phyloP scores from a whole-genome alignment of 1,140 invertebrate species.

The Hormaphis cornu region DNA sequence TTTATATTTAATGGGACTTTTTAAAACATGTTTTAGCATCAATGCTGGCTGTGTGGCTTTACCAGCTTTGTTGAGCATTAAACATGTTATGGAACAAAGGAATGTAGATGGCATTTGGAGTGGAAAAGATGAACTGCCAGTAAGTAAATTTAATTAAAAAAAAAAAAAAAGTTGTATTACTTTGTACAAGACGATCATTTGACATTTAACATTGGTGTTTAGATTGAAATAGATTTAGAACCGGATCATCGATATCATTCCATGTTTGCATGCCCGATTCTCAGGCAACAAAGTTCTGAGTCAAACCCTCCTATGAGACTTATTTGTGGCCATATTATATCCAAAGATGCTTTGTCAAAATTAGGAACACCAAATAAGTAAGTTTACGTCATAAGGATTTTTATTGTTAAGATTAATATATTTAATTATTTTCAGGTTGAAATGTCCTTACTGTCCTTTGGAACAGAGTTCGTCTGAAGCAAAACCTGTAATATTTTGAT shows the following conservation, averaged over 20 bases:
- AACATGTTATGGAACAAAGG: slow-evolving; percentile 91
- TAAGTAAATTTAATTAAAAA: slow-evolving; percentile 45
- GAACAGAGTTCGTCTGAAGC: slow-evolving; percentile 91
- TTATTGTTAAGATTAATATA: slow-evolving; percentile 41
- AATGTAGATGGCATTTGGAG: slow-evolving; percentile 91
- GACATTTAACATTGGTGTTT: slow-evolving; percentile 33
- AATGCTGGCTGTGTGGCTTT: slow-evolving; percentile 87
- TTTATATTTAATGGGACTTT: neutral
- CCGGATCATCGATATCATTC: slow-evolving; percentile 87
- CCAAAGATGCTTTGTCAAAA: slow-evolving; percentile 90
- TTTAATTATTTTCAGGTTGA: slow-evolving; percentile 61
- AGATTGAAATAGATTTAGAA: slow-evolving; percentile 87
- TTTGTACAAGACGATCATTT: neutral
- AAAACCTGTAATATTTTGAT: too few relatives aligned
- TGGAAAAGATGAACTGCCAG: slow-evolving; percentile 90
- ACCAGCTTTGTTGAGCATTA: slow-evolving; percentile 86
- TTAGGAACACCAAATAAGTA: slow-evolving; percentile 87
- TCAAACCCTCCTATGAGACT: slow-evolving; percentile 94
- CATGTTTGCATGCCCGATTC: slow-evolving; percentile 95
- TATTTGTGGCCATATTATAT: slow-evolving; percentile 96
- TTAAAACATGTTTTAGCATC: slow-evolving; percentile 48
- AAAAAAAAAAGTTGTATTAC: neutral
- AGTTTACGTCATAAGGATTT: slow-evolving; percentile 36
- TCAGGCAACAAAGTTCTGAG: slow-evolving; percentile 91
- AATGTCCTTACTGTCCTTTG: slow-evolving; percentile 96